These are phyloP conservation scores for Anhinga anhinga DNA, from an alignment of 2,113 vertebrate genomes.

Conservation along the genomic window DNA sequence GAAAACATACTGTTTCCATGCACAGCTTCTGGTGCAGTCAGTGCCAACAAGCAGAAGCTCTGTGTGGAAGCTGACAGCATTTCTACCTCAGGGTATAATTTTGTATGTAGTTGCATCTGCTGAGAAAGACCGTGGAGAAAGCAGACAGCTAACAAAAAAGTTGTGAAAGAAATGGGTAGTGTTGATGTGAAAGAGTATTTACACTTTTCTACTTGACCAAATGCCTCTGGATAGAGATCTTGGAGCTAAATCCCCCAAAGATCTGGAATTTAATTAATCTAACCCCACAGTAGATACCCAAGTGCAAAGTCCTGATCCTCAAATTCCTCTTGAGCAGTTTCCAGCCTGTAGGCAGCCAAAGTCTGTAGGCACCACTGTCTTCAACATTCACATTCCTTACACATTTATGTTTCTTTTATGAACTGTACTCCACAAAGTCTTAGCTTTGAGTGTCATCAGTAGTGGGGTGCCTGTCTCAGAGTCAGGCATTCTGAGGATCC, in stretches of 20 bases:
- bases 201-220: background rate
- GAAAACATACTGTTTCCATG: background rate
- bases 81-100: background rate
- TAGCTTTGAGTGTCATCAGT: background rate
- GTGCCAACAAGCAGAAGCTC: background rate
- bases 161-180: background rate
- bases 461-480: background rate
- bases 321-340: background rate
- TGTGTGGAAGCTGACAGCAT: background rate
- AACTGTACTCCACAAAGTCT: background rate
- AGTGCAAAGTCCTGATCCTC: background rate
- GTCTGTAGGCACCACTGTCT: background rate
- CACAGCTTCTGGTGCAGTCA: background rate
- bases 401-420: background rate
- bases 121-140: background rate
- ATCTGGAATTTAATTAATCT: background rate
- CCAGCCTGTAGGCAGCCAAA: background rate
- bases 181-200: background rate
- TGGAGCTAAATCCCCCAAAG: background rate
- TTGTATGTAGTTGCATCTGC: background rate
- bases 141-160: background rate
- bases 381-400: background rate
- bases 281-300: background rate
- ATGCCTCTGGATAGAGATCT: background rate
- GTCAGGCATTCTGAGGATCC: background rate